Evolutionary conservation across 2,797 vertebrate genomes (phyloP).

Genomic region (Pangasius krempfi): DNA sequence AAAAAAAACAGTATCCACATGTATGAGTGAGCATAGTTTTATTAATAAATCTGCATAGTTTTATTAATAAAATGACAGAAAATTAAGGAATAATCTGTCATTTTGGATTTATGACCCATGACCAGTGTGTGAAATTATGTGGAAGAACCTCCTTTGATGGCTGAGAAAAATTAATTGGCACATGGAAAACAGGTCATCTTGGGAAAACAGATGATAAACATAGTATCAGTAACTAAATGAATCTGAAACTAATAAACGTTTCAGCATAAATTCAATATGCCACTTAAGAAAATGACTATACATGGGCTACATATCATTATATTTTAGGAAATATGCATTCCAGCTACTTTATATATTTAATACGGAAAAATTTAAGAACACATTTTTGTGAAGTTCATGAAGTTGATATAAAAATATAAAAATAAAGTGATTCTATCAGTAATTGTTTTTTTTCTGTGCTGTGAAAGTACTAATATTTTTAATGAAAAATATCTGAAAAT

Average conservation of each 20-base stretch:
- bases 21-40: neutral
- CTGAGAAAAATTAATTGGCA: neutral
- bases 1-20: neutral
- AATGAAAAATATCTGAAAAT: neutral
- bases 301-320: neutral
- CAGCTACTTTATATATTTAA: neutral
- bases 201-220: neutral
- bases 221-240: neutral
- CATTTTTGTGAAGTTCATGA: neutral
- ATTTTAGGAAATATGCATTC: neutral
- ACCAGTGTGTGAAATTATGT: neutral
- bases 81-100: neutral
- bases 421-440: neutral
- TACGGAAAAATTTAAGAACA: neutral
- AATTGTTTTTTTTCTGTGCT: neutral
- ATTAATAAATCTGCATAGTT: neutral
- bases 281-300: neutral
- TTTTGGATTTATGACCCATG: neutral
- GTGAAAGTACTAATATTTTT: neutral
- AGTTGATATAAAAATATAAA: neutral
- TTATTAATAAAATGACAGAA: neutral
- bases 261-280: neutral
- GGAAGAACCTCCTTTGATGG: neutral
- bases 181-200: neutral
- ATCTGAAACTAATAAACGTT: neutral